These are phyloP conservation scores for Girardinus metallicus DNA, from an alignment of 2,797 vertebrate genomes.

Conservation along the genomic window DNA sequence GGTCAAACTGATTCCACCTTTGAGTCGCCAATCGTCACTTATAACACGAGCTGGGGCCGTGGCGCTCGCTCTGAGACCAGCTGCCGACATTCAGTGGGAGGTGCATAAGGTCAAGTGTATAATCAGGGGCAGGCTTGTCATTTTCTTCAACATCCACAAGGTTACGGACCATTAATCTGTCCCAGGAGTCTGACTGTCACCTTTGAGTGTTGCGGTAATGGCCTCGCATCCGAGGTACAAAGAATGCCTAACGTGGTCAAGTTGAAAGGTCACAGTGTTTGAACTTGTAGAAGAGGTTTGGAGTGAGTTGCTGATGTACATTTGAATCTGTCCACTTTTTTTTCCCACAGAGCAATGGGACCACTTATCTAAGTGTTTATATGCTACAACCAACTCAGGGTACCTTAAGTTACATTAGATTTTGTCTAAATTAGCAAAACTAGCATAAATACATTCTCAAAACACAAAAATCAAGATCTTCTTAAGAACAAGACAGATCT, in stretches of 20 bases:
- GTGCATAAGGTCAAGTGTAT: not conserved
- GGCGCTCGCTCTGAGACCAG: not conserved
- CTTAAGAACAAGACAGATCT: not conserved
- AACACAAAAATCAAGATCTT: not conserved
- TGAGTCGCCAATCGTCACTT: not conserved
- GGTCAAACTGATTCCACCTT: not conserved
- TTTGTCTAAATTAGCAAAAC: not conserved
- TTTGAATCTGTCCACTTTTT: not conserved
- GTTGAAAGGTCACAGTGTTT: not conserved
- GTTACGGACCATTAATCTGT: not conserved
- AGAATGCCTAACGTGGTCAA: not conserved
- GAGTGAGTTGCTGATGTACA: not conserved
- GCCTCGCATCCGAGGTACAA: not conserved
- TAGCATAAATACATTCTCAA: not conserved
- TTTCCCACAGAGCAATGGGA: not conserved
- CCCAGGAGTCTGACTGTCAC: slow-evolving; percentile 3
- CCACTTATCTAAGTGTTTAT: not conserved
- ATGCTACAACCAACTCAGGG: not conserved
- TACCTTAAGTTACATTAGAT: not conserved
- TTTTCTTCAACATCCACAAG: slow-evolving; percentile 7
- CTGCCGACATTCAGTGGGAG: not conserved
- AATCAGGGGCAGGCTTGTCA: slow-evolving; percentile 4
- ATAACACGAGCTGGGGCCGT: not conserved
- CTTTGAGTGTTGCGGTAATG: not conserved
- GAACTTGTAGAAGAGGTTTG: not conserved